phyloP scores from a whole-genome alignment of 2,113 vertebrate species.

The Climacteris rufus region DNA sequence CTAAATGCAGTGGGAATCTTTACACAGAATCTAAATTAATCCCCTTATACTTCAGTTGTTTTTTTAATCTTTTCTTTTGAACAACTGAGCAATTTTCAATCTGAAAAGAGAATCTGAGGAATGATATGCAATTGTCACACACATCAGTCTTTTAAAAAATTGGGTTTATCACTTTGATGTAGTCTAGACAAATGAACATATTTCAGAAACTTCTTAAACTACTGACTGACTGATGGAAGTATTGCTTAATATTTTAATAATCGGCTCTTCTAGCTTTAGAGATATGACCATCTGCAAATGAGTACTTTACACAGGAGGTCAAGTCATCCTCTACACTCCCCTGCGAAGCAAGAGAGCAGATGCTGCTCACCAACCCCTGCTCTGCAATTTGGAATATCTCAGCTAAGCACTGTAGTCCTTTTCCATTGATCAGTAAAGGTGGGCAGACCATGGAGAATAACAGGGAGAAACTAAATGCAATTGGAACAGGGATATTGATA shows the following conservation, averaged over 20 bases:
- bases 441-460: background rate
- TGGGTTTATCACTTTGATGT: constrained; percentile 28
- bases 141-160: background rate
- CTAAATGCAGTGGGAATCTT: constrained; percentile 37
- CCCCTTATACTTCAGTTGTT: constrained; percentile 45
- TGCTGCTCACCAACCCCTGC: background rate
- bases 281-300: constrained; percentile 35
- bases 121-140: constrained; percentile 33
- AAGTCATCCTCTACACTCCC: background rate
- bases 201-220: constrained; percentile 51
- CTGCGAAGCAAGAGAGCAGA: constrained; percentile 12
- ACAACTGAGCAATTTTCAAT: constrained; percentile 25
- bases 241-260: constrained; percentile 46
- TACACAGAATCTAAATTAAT: constrained; percentile 58
- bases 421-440: background rate
- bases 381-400: background rate
- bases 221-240: background rate
- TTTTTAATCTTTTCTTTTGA: constrained; percentile 47
- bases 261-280: constrained; percentile 26
- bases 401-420: background rate
- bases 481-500: background rate
- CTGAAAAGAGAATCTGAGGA: constrained; percentile 30
- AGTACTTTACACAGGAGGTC: background rate
- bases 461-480: background rate
- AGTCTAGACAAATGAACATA: constrained; percentile 35